A percentile compares a stretch with the other conserved stretches of the same genome.
Conservation (phyloP, 2,113 vertebrate species). For the Psephotus haematonotus region DNA sequence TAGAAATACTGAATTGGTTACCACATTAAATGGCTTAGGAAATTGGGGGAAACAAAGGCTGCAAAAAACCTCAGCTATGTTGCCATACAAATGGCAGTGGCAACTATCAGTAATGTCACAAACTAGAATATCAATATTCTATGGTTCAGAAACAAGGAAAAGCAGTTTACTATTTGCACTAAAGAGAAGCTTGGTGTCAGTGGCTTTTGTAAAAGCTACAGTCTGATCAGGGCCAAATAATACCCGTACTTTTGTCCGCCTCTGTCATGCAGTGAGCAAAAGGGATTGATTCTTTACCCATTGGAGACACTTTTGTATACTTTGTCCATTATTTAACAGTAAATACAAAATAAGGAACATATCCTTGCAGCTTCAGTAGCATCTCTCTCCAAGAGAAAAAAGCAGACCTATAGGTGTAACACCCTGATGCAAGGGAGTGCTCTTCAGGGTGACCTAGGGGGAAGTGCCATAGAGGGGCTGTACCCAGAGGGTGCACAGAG, state of each 20-base stretch:
- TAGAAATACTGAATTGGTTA: neutral
- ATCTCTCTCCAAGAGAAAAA: neutral
- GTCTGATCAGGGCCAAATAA: neutral
- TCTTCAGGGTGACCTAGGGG: neutral
- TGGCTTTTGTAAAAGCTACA: neutral
- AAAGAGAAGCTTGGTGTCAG: neutral
- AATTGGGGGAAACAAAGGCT: neutral
- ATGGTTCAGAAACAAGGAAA: neutral
- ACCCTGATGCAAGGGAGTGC: neutral
- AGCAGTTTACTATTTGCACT: neutral
- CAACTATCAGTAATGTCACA: neutral
- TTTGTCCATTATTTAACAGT: neutral
- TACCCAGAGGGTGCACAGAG: neutral
- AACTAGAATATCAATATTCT: neutral
- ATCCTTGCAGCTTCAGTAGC: neutral
- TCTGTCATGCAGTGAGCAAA: neutral
- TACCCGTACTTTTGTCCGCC: neutral
- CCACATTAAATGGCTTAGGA: neutral
- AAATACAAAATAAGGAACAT: neutral
- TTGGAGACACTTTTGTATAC: neutral
- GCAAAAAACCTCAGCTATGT: neutral
- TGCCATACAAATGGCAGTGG: neutral
- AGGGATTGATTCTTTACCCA: neutral
- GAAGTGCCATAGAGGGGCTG: rapidly evolving
- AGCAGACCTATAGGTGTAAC: neutral